Percentiles rank a stretch among this genome's conserved stretches.
Conservation (phyloP, 1,140 invertebrate genomes). For the Drosophila erecta region DNA sequence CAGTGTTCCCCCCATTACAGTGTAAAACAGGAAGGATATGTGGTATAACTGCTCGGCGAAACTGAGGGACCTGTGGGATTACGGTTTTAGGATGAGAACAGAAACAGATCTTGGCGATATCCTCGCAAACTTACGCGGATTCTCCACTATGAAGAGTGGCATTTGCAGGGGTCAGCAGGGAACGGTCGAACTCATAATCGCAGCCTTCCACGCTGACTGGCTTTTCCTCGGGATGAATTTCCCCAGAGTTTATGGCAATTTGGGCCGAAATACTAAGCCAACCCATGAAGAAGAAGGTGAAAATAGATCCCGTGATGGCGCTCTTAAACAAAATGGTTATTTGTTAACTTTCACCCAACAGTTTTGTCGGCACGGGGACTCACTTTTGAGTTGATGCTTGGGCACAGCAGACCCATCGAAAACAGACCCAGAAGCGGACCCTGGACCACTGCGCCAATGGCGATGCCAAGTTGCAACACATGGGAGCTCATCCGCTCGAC, state of each 20-base stretch:
- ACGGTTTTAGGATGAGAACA: not conserved
- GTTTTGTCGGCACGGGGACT: slow-evolving; percentile 1
- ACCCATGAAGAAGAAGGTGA: slow-evolving; percentile 89
- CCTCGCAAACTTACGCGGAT: slow-evolving; percentile 43
- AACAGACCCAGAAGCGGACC: slow-evolving; percentile 93
- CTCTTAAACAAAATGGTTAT: slow-evolving; percentile 86
- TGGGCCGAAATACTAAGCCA: slow-evolving; percentile 92
- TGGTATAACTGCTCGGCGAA: slow-evolving; percentile 67
- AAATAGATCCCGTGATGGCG: slow-evolving; percentile 89
- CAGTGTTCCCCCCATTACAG: slow-evolving; percentile 39
- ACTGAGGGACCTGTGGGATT: slow-evolving; percentile 45
- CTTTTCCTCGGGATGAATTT: slow-evolving; percentile 86
- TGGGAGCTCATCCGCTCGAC: slow-evolving; percentile 89
- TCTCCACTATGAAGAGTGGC: slow-evolving; percentile 14
- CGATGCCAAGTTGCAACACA: slow-evolving; percentile 90
- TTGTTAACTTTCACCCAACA: not conserved
- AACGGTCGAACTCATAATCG: slow-evolving; percentile 85
- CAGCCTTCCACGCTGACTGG: slow-evolving; percentile 88
- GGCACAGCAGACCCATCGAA: slow-evolving; percentile 92
- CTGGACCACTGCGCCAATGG: slow-evolving; percentile 88
- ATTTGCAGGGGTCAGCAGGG: slow-evolving; percentile 83
- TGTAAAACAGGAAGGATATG: slow-evolving; percentile 71
- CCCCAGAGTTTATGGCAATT: slow-evolving; percentile 87
- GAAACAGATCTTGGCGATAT: not conserved
- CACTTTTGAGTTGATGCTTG: slow-evolving; percentile 91